A percentile compares a stretch with the other conserved stretches of the same genome.
These are phyloP conservation scores for Phymanthus crucifer DNA, from an alignment of 92 coral and sea anemone genomes.

Conservation along the genomic window DNA sequence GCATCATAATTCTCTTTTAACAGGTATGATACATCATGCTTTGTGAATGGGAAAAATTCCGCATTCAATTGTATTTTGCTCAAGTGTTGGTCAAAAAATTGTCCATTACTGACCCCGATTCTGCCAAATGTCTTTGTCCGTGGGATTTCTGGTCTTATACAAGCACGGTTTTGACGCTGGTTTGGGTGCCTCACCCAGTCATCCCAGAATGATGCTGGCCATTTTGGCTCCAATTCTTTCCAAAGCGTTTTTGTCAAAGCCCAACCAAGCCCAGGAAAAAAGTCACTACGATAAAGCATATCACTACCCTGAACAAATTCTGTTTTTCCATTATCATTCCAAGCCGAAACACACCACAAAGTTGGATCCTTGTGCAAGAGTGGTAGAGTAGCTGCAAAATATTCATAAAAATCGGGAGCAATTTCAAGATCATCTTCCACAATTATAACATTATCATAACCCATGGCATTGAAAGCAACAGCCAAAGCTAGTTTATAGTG, in stretches of 20 bases:
- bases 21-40: conserved; percentile 75
- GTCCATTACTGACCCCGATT: conserved; percentile 87
- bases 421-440: conserved; percentile 92
- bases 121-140: conserved; percentile 86
- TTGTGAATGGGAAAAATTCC: conserved; percentile 66
- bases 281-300: conserved; percentile 84
- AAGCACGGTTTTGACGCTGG: conserved; percentile 75
- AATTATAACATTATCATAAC: conserved; percentile 73
- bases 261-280: conserved; percentile 96
- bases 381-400: conserved; percentile 79
- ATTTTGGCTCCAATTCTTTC: conserved; percentile 74
- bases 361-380: conserved; percentile 79
- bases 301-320: conserved; percentile 69
- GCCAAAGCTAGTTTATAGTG: conserved; percentile 93
- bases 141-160: conserved; percentile 91
- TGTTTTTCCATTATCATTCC: conserved; percentile 93
- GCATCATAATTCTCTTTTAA: conserved; percentile 70
- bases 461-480: conserved; percentile 80
- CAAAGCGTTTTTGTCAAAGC: conserved; percentile 74
- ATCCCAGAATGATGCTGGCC: conserved; percentile 97
- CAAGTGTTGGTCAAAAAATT: conserved; percentile 80
- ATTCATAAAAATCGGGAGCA: conserved; percentile 92
- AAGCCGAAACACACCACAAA: conserved; percentile 96
- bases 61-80: conserved; percentile 69
- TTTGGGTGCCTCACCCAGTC: conserved; percentile 96